Conservation (phyloP, 2,113 vertebrate species). For the Eupsittula cactorum region DNA sequence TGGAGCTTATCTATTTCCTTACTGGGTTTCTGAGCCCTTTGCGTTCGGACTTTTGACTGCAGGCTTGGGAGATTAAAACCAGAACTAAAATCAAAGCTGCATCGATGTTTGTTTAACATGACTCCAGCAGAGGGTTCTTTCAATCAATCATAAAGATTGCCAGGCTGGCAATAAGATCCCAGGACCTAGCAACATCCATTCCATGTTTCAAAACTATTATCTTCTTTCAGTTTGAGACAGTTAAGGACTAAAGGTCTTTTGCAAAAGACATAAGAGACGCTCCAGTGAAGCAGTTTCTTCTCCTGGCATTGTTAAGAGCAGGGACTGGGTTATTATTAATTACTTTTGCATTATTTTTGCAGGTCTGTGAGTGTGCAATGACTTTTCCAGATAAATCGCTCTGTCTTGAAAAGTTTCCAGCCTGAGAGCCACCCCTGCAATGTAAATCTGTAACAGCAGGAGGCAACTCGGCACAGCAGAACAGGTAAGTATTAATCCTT, state of each 20-base stretch:
- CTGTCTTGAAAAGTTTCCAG: conserved; percentile 34
- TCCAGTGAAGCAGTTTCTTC: conserved; percentile 40
- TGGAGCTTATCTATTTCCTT: neutral
- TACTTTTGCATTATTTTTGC: conserved; percentile 55
- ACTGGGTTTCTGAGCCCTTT: neutral
- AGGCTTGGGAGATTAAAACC: neutral
- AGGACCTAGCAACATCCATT: neutral
- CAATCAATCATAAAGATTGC: neutral
- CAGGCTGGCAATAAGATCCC: neutral
- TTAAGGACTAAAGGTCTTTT: conserved; percentile 20
- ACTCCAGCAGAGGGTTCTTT: neutral
- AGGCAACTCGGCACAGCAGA: neutral
- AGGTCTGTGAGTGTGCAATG: conserved; percentile 14
- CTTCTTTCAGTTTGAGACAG: neutral
- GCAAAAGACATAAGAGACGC: neutral
- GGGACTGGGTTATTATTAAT: conserved; percentile 46
- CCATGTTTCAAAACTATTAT: neutral
- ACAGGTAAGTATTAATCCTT: conserved; percentile 24
- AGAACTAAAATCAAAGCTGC: neutral
- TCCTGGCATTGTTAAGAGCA: conserved; percentile 15
- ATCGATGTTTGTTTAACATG: neutral
- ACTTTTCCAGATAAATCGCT: conserved; percentile 24
- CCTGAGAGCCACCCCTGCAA: neutral
- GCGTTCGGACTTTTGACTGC: neutral
- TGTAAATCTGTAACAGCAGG: neutral